Evolutionary conservation across 2,797 vertebrate species (phyloP).

Genomic region (Aulostomus chinensis): DNA sequence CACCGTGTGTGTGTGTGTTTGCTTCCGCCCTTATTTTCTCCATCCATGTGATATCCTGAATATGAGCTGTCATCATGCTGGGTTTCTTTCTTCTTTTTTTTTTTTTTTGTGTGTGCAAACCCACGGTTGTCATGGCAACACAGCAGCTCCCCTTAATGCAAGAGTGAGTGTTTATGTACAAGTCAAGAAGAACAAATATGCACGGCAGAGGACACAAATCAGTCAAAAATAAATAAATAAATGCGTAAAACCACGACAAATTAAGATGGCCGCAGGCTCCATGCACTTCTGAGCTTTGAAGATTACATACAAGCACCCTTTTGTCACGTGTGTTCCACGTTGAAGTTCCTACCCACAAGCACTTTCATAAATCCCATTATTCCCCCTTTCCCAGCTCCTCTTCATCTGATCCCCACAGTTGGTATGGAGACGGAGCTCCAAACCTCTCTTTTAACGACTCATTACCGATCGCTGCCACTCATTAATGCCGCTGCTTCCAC

Average conservation of each 20-base stretch:
- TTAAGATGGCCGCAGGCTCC: slow-evolving; percentile 16
- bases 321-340: slow-evolving; percentile 11
- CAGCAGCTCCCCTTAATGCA: slow-evolving; percentile 6
- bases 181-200: slow-evolving; percentile 53
- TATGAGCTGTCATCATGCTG: too few species aligned
- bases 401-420: slow-evolving; percentile 65
- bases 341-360: slow-evolving; percentile 46
- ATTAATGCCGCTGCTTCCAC: slow-evolving; percentile 53
- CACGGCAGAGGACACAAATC: neutral
- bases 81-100: slow-evolving; percentile 19
- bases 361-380: slow-evolving; percentile 60
- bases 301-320: slow-evolving; percentile 45
- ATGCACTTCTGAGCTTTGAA: slow-evolving; percentile 50
- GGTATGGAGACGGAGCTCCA: slow-evolving; percentile 73
- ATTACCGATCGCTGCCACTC: slow-evolving; percentile 54
- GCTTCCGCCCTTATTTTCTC: slow-evolving; percentile 15
- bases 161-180: slow-evolving; percentile 23
- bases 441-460: slow-evolving; percentile 66
- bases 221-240: neutral
- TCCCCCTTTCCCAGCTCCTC: slow-evolving; percentile 11
- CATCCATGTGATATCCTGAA: too few species aligned
- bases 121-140: neutral
- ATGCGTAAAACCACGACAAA: slow-evolving; percentile 3
- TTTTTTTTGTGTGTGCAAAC: neutral
- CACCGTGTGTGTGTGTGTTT: slow-evolving; percentile 16